These are phyloP conservation scores for Drosophila rubida DNA, from an alignment of 2,888 invertebrate genomes.

Conservation along the genomic window DNA sequence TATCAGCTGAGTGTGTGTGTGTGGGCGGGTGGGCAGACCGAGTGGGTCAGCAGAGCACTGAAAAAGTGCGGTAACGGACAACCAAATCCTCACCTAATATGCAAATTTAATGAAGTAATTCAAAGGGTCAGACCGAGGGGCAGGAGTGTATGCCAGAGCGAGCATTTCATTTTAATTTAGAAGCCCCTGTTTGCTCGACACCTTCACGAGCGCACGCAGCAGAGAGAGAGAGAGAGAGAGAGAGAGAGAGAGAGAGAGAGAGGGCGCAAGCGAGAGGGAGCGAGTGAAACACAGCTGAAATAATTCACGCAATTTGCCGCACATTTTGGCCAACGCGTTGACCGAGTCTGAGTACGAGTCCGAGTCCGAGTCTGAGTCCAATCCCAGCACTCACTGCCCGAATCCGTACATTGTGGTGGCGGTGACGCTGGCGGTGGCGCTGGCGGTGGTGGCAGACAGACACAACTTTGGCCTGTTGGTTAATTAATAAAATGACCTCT, in stretches of 20 bases:
- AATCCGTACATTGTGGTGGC: conserved; percentile 8
- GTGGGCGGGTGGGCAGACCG: neutral
- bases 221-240: neutral
- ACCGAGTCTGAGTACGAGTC: neutral
- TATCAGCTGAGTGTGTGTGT: conserved; percentile 4
- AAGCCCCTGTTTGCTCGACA: conserved; percentile 49
- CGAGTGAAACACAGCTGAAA: conserved; percentile 39
- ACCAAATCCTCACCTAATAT: conserved; percentile 79
- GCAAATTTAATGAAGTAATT: conserved; percentile 82
- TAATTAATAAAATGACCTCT: conserved; percentile 83
- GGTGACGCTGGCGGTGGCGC: neutral
- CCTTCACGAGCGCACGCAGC: conserved; percentile 23
- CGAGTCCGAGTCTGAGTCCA: neutral
- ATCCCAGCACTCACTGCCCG: neutral
- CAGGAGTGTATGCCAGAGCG: conserved; percentile 29
- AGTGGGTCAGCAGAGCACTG: conserved; percentile 24
- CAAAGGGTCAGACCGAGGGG: conserved; percentile 59
- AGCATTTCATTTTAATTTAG: conserved; percentile 71
- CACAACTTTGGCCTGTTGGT: conserved; percentile 66
- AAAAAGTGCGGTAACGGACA: conserved; percentile 64
- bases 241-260: neutral
- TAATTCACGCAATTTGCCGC: conserved; percentile 75
- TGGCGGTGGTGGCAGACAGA: conserved; percentile 9
- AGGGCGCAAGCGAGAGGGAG: neutral
- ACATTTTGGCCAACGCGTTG: conserved; percentile 58